Evolutionary conservation across 2,113 vertebrate genomes (phyloP).

Genomic region (Urocolius indicus): DNA sequence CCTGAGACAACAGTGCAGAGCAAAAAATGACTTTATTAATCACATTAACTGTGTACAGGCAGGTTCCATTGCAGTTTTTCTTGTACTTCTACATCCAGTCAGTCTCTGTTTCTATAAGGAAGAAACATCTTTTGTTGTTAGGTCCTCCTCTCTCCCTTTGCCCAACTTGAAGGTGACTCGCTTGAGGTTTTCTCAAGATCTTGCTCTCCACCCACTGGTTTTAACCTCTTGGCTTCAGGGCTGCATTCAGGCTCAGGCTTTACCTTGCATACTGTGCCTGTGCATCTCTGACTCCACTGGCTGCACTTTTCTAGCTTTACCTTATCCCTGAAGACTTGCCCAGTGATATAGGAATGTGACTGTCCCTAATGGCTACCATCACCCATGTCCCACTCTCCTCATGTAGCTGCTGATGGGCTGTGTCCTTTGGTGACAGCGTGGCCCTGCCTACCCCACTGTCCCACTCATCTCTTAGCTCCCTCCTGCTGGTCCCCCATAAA

Average conservation of each 20-base stretch:
- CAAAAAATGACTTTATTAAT: not conserved
- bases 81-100: not conserved
- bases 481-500: not conserved
- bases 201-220: not conserved
- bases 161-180: not conserved
- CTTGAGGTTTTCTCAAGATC: not conserved
- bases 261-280: not conserved
- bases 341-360: not conserved
- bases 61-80: not conserved
- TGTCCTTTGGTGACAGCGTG: not conserved
- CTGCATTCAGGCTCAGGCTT: not conserved
- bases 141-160: not conserved
- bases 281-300: not conserved
- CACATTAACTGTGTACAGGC: not conserved
- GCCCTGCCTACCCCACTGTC: not conserved
- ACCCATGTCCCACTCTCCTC: accelerated
- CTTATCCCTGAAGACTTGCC: not conserved
- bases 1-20: accelerated
- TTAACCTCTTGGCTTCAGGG: not conserved
- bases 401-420: accelerated
- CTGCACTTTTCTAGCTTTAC: not conserved
- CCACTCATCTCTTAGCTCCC: accelerated
- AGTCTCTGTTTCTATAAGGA: not conserved
- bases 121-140: not conserved
- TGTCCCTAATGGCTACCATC: accelerated